Conservation (phyloP, 2,113 vertebrate species). For the Channa maculata region DNA sequence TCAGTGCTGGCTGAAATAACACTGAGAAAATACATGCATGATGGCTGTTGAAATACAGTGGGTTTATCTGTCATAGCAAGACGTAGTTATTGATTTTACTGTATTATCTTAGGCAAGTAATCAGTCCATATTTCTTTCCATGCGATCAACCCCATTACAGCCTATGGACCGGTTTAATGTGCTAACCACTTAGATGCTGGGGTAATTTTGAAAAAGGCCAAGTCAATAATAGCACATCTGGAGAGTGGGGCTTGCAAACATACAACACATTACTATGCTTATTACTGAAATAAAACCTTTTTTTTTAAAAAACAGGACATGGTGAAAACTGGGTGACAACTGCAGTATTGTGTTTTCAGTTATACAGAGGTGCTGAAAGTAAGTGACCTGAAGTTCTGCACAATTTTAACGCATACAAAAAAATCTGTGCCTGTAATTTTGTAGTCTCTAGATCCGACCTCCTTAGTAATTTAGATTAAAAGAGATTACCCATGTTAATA, state of each 20-base stretch:
- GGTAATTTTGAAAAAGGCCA: not conserved
- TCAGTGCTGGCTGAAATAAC: not conserved
- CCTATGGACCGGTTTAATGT: not conserved
- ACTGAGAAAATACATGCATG: not conserved
- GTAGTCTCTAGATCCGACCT: conserved; percentile 56
- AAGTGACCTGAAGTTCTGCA: conserved; percentile 30
- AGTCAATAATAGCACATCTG: not conserved
- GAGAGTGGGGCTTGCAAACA: not conserved
- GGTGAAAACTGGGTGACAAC: not conserved
- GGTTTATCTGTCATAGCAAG: too few relatives aligned
- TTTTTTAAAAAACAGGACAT: too few relatives aligned
- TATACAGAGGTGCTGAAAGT: not conserved
- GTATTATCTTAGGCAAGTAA: not conserved
- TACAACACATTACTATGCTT: not conserved
- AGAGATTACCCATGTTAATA: conserved; percentile 80
- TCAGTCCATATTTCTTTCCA: not conserved
- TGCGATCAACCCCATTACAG: not conserved
- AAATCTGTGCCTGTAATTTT: conserved; percentile 45
- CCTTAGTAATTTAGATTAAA: conserved; percentile 76
- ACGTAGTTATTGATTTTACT: not conserved
- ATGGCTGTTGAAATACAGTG: not conserved
- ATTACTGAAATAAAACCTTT: conserved; percentile 17
- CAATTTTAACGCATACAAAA: conserved; percentile 24
- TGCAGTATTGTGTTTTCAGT: conserved; percentile 23
- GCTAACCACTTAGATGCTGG: not conserved